Base-by-base conservation (phyloP, 2,113 vertebrate species). In the Sinocyclocheilus rhinocerous region DNA sequence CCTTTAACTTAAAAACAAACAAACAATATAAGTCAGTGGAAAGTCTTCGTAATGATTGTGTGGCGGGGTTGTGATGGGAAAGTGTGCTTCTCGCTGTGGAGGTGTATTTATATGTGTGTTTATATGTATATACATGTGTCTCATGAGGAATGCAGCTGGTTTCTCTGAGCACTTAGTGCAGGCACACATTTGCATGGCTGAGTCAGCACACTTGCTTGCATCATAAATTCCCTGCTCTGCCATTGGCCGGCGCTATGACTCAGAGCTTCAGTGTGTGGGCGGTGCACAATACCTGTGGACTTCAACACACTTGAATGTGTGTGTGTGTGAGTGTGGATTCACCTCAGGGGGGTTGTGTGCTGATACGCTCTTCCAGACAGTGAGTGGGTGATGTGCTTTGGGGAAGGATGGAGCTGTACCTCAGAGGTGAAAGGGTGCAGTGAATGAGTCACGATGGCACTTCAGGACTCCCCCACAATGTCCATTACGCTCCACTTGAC, bases 161-260 rank as follows among this genome's bases (percentile, higher is more conserved):
- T 72, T 69, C 42, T 45, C 42, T 45, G 42, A 45, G 42, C 42
- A 45, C 42, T 45, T 45, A 48, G 10, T 79, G 39, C 45, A 67
- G 11, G 12, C 29, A 45, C 4, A 26, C 55, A 81, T 65, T 63
- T 81, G 59, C 78, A 81, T 81, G 39, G 45, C 84, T 89, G 88
- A 89, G 76, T 89, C 88, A 89, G 88, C 84, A 89, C 45, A 67
- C 81, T 75, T 75, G 69, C 45, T 79, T 50, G 26, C 75, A 76
- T 88, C 73, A 83, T 29, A 80, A 16, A 84, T 48, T 79, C 79
- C 86, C 67, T 12, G 45, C 10, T 1, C 73, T 59, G 67, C 80
- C 88, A 84, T 84, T 85, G 84, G 80, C 11, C 75, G 13, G 24
- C 26, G 70, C 9, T n/a, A 13, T 87, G 88, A 89, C n/a, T 87